Evolutionary conservation across 2,888 invertebrate species (phyloP).

Genomic region (Luffia ferchaultella): DNA sequence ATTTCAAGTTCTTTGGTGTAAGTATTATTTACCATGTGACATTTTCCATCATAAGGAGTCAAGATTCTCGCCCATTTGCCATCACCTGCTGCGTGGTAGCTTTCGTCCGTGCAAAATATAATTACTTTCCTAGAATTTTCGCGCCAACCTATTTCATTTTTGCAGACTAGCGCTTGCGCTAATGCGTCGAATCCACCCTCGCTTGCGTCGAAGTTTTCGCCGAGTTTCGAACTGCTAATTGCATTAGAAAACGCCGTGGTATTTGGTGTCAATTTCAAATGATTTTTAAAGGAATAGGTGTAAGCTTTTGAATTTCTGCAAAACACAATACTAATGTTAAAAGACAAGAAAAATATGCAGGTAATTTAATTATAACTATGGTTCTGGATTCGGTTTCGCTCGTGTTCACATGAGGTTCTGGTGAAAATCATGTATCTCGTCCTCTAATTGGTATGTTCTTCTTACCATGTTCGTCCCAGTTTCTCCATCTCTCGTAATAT

Average conservation of each 20-base stretch:
- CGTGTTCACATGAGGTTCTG: too few relatives aligned
- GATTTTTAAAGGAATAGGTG: constrained; percentile 78
- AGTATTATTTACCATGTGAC: constrained; percentile 64
- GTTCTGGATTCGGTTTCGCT: too few relatives aligned
- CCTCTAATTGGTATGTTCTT: too few relatives aligned
- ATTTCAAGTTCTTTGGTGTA: constrained; percentile 66
- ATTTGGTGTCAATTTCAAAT: constrained; percentile 70
- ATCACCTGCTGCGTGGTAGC: constrained; percentile 82
- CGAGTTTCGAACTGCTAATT: constrained; percentile 44
- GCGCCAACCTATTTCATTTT: constrained; percentile 80
- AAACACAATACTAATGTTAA: background rate
- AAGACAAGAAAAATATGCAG: too few relatives aligned
- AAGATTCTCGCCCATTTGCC: constrained; percentile 75
- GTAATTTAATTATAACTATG: too few relatives aligned
- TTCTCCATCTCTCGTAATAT: too few relatives aligned
- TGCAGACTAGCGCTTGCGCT: constrained; percentile 76
- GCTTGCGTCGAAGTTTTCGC: constrained; percentile 70
- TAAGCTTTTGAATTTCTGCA: background rate
- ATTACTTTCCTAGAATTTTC: constrained; percentile 76
- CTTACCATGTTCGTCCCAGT: too few relatives aligned
- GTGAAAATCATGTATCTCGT: too few relatives aligned
- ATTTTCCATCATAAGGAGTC: constrained; percentile 75
- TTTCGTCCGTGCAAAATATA: constrained; percentile 79
- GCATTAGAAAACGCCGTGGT: constrained; percentile 41
- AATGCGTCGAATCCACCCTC: constrained; percentile 91